Evolutionary conservation across 1,140 invertebrate genomes (phyloP), one percentile per base, ranked within the genome.

Genomic region (Drosophila bipectinata): DNA sequence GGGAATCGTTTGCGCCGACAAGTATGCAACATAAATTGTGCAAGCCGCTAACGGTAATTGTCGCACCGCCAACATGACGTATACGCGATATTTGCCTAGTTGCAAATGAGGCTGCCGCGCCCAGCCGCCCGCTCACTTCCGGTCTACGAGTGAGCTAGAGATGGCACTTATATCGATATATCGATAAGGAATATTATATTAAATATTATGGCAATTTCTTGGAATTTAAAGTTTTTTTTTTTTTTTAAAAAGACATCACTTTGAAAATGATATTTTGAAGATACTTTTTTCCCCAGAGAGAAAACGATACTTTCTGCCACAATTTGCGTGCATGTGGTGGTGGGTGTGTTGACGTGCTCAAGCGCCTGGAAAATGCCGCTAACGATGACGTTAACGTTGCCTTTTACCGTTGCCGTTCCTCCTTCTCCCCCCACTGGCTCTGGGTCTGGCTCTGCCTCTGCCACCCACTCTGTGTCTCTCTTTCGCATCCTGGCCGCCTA

Each of bases 291-390:
- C 26, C 1, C 5, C 41, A 14, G 18, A 18, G 15, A 2, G 15
- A 44, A 14, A 18, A 1, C 41, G 14, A 14, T 44, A 18, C 14
- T 18, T 6, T 44, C 14, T 12, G 7, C 14, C 14, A 15, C 14
- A 41, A 10, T 41, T 14, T 8, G n/a, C 8, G 6, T 14, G 44
- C 37, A 34, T 34, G 37, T 18, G 44, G 45, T 52, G 51, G 64
- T 61, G 52, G 18, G 53, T 61, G 44, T 28, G 54, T 15, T 68
- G 58, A 54, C 69, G 66, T 87, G 83, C 79, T 81, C 81, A 85
- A 85, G 82, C 82, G 69, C 74, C 78, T 87, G 75, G 78, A 88
- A 88, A 87, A 87, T 87, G 83, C 82, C 78, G 74, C 82, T 85
- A 85, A 85, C 81, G 81, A 85, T 82, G 81, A 67, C 61, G 72